phyloP scores from a whole-genome alignment of 2,888 invertebrate species.

The Aphrophora alni region DNA sequence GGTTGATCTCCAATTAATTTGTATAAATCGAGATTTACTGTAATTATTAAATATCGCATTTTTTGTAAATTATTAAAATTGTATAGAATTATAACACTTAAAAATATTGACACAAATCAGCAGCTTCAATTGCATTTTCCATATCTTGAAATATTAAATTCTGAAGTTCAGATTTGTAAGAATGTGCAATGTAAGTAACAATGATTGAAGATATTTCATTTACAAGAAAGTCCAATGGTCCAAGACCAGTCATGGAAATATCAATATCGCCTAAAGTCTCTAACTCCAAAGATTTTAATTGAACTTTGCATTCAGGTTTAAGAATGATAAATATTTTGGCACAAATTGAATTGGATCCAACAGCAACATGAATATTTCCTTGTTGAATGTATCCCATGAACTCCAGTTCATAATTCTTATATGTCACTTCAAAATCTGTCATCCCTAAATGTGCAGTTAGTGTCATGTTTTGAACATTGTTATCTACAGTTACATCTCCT shows the following conservation, averaged over 20 bases:
- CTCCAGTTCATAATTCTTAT: background rate
- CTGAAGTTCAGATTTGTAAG: background rate
- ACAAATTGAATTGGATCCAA: background rate
- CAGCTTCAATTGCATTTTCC: background rate
- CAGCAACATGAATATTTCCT: background rate
- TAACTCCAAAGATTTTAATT: background rate
- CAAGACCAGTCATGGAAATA: background rate
- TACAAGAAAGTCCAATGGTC: background rate
- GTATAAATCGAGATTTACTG: no score
- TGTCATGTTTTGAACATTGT: background rate
- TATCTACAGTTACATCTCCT: background rate
- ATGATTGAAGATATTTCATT: background rate
- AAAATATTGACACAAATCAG: background rate
- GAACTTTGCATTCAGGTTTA: background rate
- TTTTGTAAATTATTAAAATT: no score
- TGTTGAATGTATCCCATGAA: background rate
- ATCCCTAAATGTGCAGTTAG: background rate
- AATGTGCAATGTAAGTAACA: background rate
- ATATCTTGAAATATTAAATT: background rate
- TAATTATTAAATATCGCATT: no score
- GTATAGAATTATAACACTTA: no score
- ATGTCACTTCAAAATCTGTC: background rate
- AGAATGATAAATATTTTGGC: background rate
- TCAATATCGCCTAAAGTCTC: background rate
- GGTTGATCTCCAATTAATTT: no score